These are phyloP conservation scores for Agrotis puta DNA, from an alignment of 2,888 invertebrate species.

Conservation along the genomic window DNA sequence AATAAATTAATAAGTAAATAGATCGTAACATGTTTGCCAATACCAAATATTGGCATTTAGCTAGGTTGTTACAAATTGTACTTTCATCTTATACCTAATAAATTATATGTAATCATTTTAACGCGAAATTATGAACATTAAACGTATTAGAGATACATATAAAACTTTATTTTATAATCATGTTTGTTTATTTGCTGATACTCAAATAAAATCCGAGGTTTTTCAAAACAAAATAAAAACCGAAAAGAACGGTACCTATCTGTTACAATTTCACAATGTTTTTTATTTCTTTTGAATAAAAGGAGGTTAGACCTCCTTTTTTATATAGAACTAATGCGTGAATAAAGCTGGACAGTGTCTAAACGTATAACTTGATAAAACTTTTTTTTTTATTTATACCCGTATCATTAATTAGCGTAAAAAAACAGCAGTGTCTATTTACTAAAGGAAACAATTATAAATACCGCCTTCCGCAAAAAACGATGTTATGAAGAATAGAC, in stretches of 20 bases:
- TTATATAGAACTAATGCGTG: too few species aligned
- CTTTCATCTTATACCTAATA: neutral
- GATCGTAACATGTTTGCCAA: too few species aligned
- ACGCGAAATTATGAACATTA: neutral
- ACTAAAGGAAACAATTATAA: slow-evolving; percentile 47
- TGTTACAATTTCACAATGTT: slow-evolving; percentile 2
- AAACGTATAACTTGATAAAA: too few species aligned
- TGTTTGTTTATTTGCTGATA: neutral
- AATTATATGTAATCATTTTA: slow-evolving; percentile 1
- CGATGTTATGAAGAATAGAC: slow-evolving; percentile 41
- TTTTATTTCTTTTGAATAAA: too few species aligned
- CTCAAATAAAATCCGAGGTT: too few species aligned
- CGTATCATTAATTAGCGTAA: too few species aligned
- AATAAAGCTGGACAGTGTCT: too few species aligned
- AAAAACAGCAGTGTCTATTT: too few species aligned
- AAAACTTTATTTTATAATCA: neutral
- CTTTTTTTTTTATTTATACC: too few species aligned
- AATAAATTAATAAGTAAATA: slow-evolving; percentile 9
- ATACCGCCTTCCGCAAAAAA: slow-evolving; percentile 34
- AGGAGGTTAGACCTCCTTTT: too few species aligned
- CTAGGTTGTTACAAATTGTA: slow-evolving; percentile 6
- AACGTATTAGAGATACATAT: neutral
- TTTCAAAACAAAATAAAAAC: neutral
- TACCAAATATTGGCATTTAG: too few species aligned
- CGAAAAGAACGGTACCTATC: neutral